phyloP scores from a whole-genome alignment of 2,888 invertebrate genomes.

The Tetrapedia diversipes region DNA sequence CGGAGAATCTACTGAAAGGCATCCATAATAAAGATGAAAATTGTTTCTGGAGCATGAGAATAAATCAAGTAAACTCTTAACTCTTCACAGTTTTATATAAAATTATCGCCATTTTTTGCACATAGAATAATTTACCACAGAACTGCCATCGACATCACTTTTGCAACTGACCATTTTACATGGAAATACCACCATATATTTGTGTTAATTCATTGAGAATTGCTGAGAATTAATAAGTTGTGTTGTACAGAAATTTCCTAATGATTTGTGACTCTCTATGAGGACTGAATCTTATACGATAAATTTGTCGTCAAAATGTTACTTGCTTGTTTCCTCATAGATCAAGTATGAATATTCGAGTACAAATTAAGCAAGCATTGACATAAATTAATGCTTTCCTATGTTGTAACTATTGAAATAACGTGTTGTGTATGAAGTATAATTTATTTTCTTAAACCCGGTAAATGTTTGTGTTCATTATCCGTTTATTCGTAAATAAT shows the following conservation, averaged over 20 bases:
- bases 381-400: neutral
- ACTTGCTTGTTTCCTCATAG: conserved; percentile 13
- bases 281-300: neutral
- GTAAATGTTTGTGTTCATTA: conserved; percentile 6
- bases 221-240: no score
- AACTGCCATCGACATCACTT: no score
- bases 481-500: neutral
- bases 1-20: no score
- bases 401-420: neutral
- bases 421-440: neutral
- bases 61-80: no score
- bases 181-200: no score
- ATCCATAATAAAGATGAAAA: no score
- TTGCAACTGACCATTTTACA: no score
- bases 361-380: neutral
- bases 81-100: no score
- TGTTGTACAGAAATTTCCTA: neutral
- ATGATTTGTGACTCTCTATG: neutral
- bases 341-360: neutral
- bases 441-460: neutral
- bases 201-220: no score
- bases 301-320: neutral
- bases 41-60: no score
- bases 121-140: no score
- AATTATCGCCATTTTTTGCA: no score